These are phyloP conservation scores for Metalampra italica DNA, from an alignment of 2,888 invertebrate genomes.

Conservation along the genomic window DNA sequence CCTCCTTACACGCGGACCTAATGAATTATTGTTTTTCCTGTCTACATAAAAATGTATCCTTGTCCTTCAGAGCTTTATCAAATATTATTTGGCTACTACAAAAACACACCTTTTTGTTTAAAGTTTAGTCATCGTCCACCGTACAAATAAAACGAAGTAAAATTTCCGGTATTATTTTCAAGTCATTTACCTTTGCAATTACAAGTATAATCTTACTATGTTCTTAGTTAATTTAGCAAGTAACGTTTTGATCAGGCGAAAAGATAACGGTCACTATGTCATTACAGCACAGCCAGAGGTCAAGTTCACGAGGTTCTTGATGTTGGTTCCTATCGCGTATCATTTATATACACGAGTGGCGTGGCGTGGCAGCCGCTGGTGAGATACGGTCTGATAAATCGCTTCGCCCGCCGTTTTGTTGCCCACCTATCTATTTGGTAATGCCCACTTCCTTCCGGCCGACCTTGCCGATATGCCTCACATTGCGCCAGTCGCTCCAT, in stretches of 20 bases:
- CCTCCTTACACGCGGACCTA: background rate
- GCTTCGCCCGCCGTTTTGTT: slow-evolving; percentile 38
- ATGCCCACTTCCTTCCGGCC: slow-evolving; percentile 63
- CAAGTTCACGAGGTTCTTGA: slow-evolving; percentile 42
- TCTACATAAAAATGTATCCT: background rate
- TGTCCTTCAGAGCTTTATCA: background rate
- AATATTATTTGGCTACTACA: background rate
- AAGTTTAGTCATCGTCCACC: background rate
- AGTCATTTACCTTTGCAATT: too few relatives aligned
- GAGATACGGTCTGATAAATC: slow-evolving; percentile 60
- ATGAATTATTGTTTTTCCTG: background rate
- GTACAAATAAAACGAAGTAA: background rate
- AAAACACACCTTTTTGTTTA: background rate
- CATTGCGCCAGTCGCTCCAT: slow-evolving; percentile 24
- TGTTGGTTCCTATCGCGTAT: slow-evolving; percentile 34
- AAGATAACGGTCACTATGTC: background rate
- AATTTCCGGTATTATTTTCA: background rate
- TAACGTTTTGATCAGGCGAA: background rate
- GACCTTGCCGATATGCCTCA: slow-evolving; percentile 52
- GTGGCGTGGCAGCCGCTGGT: slow-evolving; percentile 23
- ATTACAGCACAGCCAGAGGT: slow-evolving; percentile 25
- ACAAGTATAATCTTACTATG: background rate
- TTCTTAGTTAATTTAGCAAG: background rate
- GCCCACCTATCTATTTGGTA: slow-evolving; percentile 61
- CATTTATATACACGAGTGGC: slow-evolving; percentile 35